These are phyloP conservation scores for Xylophagus ater DNA, from an alignment of 2,888 invertebrate genomes.

Conservation along the genomic window DNA sequence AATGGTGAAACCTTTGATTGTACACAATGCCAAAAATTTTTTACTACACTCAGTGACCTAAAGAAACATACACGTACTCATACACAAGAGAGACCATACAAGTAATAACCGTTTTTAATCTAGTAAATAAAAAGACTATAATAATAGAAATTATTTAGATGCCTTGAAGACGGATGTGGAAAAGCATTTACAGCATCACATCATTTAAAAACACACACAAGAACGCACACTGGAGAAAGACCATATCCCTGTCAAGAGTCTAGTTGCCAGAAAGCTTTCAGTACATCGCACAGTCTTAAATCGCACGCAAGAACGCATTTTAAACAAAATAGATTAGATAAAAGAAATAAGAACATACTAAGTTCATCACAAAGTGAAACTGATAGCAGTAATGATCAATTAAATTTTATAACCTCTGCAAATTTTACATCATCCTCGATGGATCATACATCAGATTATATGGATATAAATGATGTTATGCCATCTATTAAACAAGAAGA, in stretches of 20 bases:
- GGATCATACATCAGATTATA: slow-evolving; percentile 8
- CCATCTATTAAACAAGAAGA: slow-evolving; percentile 3
- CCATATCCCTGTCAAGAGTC: slow-evolving; percentile 62
- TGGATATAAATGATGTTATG: slow-evolving; percentile 10
- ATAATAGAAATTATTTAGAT: slow-evolving; percentile 43
- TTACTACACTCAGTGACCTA: slow-evolving; percentile 87
- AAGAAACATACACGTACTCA: slow-evolving; percentile 90
- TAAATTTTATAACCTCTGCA: slow-evolving; percentile 9
- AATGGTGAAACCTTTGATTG: slow-evolving; percentile 94
- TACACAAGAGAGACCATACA: slow-evolving; percentile 82
- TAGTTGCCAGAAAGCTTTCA: slow-evolving; percentile 66
- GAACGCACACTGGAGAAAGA: slow-evolving; percentile 60
- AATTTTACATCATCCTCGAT: slow-evolving; percentile 10
- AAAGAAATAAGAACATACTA: slow-evolving; percentile 13
- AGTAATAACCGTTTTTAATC: slow-evolving; percentile 41
- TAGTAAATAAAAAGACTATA: neutral
- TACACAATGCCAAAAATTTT: slow-evolving; percentile 76
- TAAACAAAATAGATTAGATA: slow-evolving; percentile 27
- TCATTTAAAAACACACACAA: slow-evolving; percentile 81
- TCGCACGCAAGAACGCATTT: slow-evolving; percentile 68
- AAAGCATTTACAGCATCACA: slow-evolving; percentile 91
- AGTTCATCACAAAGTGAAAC: slow-evolving; percentile 3
- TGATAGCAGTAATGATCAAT: slow-evolving; percentile 5
- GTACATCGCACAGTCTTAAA: slow-evolving; percentile 73
- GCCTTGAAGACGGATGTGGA: slow-evolving; percentile 71